Conservation (phyloP, 1,140 invertebrate genomes). For the Agraylea sexmaculata region DNA sequence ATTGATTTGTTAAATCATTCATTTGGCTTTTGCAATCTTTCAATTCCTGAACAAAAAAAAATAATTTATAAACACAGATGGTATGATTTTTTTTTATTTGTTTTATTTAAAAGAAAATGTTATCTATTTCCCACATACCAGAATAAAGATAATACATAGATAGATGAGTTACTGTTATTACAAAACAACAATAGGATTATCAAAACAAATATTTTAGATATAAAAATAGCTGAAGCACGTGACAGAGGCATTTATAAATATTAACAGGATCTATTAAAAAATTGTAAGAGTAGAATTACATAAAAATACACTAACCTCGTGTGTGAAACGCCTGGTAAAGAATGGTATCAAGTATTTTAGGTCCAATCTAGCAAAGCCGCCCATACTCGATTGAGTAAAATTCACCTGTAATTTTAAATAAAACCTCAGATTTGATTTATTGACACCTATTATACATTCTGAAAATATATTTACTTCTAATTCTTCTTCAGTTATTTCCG, state of each 20-base stretch:
- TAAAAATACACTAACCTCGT: constrained; percentile 35
- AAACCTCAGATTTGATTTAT: background rate
- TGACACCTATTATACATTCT: constrained; percentile 2
- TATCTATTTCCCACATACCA: too few relatives aligned
- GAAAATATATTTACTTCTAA: constrained; percentile 51
- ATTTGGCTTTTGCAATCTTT: constrained; percentile 93
- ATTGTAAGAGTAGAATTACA: too few relatives aligned
- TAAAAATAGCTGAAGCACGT: too few relatives aligned
- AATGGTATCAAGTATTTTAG: constrained; percentile 91
- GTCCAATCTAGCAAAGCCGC: constrained; percentile 82
- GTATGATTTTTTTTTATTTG: too few relatives aligned
- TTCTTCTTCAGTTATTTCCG: constrained; percentile 91
- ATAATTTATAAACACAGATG: too few relatives aligned
- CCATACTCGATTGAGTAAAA: constrained; percentile 49
- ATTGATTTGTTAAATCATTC: constrained; percentile 90
- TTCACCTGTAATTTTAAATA: constrained; percentile 32
- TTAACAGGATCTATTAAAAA: too few relatives aligned
- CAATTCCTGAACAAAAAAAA: constrained; percentile 57
- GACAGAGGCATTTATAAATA: too few relatives aligned
- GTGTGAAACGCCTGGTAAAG: constrained; percentile 64
- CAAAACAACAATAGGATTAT: too few relatives aligned
- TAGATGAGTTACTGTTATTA: too few relatives aligned
- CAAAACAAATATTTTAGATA: too few relatives aligned
- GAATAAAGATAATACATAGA: too few relatives aligned
- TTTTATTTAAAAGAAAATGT: too few relatives aligned